phyloP scores from a whole-genome alignment of 2,797 vertebrate species.

The Lophius americanus region DNA sequence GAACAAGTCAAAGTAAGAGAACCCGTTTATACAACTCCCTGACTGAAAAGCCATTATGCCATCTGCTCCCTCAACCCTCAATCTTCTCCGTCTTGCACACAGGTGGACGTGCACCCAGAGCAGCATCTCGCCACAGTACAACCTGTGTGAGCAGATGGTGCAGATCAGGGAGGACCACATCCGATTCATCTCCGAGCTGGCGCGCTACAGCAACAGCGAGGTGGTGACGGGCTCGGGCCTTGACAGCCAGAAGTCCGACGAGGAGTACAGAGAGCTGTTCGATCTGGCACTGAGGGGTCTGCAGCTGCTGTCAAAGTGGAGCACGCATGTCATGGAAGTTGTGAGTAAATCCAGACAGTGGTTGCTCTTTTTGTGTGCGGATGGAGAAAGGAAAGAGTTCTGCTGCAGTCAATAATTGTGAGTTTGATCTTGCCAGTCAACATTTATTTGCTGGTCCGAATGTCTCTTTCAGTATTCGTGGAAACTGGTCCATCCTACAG shows the following conservation, averaged over 20 bases:
- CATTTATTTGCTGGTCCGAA: slow-evolving; percentile 5
- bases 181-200: slow-evolving; percentile 97
- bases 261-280: slow-evolving; percentile 97
- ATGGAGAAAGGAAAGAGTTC: neutral
- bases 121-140: slow-evolving; percentile 98
- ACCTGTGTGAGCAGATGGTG: slow-evolving; percentile 99
- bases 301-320: slow-evolving; percentile 99
- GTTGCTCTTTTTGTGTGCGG: neutral
- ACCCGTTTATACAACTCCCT: neutral
- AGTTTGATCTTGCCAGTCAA: slow-evolving; percentile 27
- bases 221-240: slow-evolving; percentile 97
- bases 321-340: slow-evolving; percentile 99
- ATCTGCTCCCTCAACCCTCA: slow-evolving; percentile 14
- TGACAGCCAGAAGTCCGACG: slow-evolving; percentile 99
- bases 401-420: neutral
- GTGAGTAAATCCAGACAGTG: slow-evolving; percentile 75
- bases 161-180: slow-evolving; percentile 99
- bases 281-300: slow-evolving; percentile 94
- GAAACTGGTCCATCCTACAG: slow-evolving; percentile 98
- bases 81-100: slow-evolving; percentile 41
- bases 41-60: slow-evolving; percentile 26
- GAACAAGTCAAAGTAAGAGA: slow-evolving; percentile 94
- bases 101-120: slow-evolving; percentile 99
- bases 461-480: slow-evolving; percentile 89
- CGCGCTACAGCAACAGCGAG: slow-evolving; percentile 97